Base-by-base conservation (phyloP, 2,888 invertebrate genomes). In the Trichopoda pennipes region DNA sequence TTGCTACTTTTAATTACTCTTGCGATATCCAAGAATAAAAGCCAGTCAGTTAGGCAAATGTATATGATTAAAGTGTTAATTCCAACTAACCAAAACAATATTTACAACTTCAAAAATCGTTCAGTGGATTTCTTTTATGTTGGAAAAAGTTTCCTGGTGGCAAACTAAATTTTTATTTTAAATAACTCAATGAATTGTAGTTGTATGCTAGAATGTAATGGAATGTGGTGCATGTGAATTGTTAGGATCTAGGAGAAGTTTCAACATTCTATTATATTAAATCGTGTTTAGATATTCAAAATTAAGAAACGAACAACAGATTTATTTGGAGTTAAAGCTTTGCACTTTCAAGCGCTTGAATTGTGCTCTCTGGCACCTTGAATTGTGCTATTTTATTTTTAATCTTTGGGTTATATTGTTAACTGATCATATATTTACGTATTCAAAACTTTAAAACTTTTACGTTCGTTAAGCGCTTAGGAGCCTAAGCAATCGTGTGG, bases 1-100 rank as follows among this genome's bases (percentile, higher is more conserved):
- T 76, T 74, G 69, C 58, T 51, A 32, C 21, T 70, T 78, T 82
- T 82, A 82, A 82, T 75, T 79, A 79, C 64, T 51, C 42, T 68
- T 70, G 17, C 55, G 55, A 58, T 42, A 69, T 32, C 38, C 74
- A 44, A 7, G 44, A 74, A 63, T 23, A 28, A 69, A 53, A 28
- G 28, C 28, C 68, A 49, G 51, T 17, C 14, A 49, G 63, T 17
- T 28, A 47, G 56, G 0, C 60, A 55, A 49, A 66, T 60, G 49
- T 51, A 49, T 75, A 44, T 56, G 49, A 75, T 78, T 75, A 47
- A 66, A 58, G 70, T 81, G 61, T 66, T 78, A 70, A 75, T 75
- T 78, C 17, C 66, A 60, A 51, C 44, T 28, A 28, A 28, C 28
- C 4, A 66, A 64, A 76, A 42, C 35, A 61, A 76, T 51, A 16